Evolutionary conservation across 1,140 invertebrate genomes (phyloP), one percentile per base, ranked within the genome.

Genomic region (Sitophilus oryzae): DNA sequence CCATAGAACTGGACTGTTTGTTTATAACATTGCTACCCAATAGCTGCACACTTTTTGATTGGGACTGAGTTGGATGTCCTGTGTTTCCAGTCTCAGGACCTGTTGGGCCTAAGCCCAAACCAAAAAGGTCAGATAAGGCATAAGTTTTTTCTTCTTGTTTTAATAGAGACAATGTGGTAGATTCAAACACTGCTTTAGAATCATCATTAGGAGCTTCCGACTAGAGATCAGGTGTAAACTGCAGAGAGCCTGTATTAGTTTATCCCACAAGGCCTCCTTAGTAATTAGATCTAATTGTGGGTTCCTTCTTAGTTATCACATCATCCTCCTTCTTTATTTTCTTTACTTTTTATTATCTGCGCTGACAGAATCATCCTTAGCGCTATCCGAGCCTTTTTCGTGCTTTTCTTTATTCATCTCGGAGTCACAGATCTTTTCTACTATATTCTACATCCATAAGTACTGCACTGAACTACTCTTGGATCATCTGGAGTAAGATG

Each of bases 401-500:
- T 69, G 65, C 63, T 71, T 71, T 65, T 71, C 70, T 60, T 71
- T 71, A 56, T 70, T 71, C 70, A 71, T 71, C 56, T 63, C 65
- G 61, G 8, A 35, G 2, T 46, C 14, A 49, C 41, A 43, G 22
- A 25, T 49, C 60, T 59, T 52, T 58, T 58, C 54, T 67, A 63
- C 44, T 59, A 66, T 58, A 50, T 65, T 60, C 56, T 61, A 54
- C 60, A 63, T 65, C 67, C 60, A 63, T 61, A 67, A 64, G 63
- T 69, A 59, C 61, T 64, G 56, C 58, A 65, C 59, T 55, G 62
- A 56, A 67, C 62, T 62, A 89, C 90, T 85, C 80, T 96, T 90
- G 86, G 82, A 77, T 98, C 94, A 75, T 98, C 96, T 35, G 95
- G 94, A 50, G 96, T 99, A 53, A 99, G 83, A 70, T 91, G 86